Evolutionary conservation across 2,113 vertebrate species (phyloP).

Genomic region (Brachypodius melanocephalos): DNA sequence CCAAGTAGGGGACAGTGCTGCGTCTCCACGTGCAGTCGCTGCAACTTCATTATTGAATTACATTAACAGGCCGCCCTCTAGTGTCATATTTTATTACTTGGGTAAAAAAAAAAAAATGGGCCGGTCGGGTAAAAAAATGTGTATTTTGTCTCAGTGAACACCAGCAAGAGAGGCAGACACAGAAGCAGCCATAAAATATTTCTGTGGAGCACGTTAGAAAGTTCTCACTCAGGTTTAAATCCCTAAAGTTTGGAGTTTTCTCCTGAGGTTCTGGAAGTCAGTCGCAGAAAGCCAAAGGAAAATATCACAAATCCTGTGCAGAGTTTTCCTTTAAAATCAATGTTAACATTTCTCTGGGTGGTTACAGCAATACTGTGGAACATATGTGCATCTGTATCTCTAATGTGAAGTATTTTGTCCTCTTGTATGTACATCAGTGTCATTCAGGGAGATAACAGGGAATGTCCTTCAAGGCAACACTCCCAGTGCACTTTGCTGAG

Average conservation of each 20-base stretch:
- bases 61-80: slow-evolving; percentile 74
- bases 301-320: background rate
- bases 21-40: background rate
- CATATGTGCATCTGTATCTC: fast-evolving
- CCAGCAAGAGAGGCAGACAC: background rate
- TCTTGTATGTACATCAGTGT: background rate
- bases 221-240: background rate
- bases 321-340: background rate
- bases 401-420: background rate
- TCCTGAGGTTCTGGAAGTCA: background rate
- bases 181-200: background rate
- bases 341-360: background rate
- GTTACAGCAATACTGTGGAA: background rate
- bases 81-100: slow-evolving; percentile 67
- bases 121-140: background rate
- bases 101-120: background rate
- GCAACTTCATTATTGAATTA: slow-evolving; percentile 53
- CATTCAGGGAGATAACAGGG: background rate
- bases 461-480: background rate
- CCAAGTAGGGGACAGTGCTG: background rate
- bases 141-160: background rate
- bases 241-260: background rate
- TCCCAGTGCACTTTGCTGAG: background rate
- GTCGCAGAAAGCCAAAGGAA: background rate
- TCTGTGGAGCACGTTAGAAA: background rate